A percentile compares a stretch with the other conserved stretches of the same genome.
These are phyloP conservation scores for Pelagia noctiluca DNA, from an alignment of 30 jellyfish, hydroid and myxozoan species.

Conservation along the genomic window DNA sequence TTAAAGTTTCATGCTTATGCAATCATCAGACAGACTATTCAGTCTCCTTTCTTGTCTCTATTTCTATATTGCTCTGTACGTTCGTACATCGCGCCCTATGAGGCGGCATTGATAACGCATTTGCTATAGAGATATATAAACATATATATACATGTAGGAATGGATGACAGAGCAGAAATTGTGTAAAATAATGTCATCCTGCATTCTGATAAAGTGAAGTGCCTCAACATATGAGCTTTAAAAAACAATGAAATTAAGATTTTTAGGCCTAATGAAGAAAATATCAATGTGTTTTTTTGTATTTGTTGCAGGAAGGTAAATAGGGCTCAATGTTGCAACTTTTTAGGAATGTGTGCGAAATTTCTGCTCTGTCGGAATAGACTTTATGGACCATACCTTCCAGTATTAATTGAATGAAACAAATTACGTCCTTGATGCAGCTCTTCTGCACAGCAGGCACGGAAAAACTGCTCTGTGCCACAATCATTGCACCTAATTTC, in stretches of 20 bases:
- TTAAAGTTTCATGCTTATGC: too few species aligned
- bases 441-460: constrained; percentile 19
- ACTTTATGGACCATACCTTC: constrained; percentile 34
- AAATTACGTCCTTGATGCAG: constrained; percentile 19
- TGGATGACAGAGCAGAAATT: too few species aligned
- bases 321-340: not conserved
- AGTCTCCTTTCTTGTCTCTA: too few species aligned
- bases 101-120: too few species aligned
- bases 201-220: not conserved
- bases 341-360: not conserved
- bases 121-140: too few species aligned
- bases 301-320: not conserved
- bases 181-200: too few species aligned
- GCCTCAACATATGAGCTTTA: not conserved
- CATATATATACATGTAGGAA: too few species aligned
- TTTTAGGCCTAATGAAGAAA: not conserved
- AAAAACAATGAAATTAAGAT: too few species aligned
- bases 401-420: constrained; percentile 42
- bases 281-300: not conserved
- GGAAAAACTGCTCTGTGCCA: constrained; percentile 29
- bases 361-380: not conserved
- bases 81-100: too few species aligned
- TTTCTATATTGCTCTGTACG: too few species aligned
- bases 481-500: constrained; percentile 22
- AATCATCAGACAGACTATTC: too few species aligned